A percentile compares a stretch with the other conserved stretches of the same genome.
Conservation (phyloP, 2,113 vertebrate genomes). For the Aphyosemion australe region DNA sequence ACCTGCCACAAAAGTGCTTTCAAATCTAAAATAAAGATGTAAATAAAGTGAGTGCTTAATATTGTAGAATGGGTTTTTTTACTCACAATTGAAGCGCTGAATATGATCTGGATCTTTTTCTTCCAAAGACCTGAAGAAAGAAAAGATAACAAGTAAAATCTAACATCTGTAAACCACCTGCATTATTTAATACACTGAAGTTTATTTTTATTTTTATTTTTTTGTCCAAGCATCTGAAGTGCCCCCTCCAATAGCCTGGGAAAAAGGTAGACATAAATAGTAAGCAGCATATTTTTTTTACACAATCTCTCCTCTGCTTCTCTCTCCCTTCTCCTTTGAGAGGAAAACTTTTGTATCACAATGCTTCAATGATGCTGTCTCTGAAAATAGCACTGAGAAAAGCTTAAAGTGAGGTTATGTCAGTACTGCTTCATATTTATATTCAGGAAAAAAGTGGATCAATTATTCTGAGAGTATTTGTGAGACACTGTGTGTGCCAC, state of each 20-base stretch:
- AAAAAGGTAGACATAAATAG: slow-evolving; percentile 31
- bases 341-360: slow-evolving; percentile 4
- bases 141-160: slow-evolving; percentile 1
- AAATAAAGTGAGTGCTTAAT: background rate
- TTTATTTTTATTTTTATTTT: slow-evolving; percentile 1
- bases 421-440: slow-evolving; percentile 28
- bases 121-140: slow-evolving; percentile 22
- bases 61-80: slow-evolving; percentile 16
- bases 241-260: slow-evolving; percentile 22
- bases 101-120: slow-evolving; percentile 12
- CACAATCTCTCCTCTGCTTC: slow-evolving; percentile 17
- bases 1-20: background rate
- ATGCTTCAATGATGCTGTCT: no score
- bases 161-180: slow-evolving; percentile 23
- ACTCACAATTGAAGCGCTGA: slow-evolving; percentile 34
- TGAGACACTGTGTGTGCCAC: background rate
- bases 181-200: slow-evolving; percentile 45
- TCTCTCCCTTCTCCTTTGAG: slow-evolving; percentile 31
- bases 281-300: slow-evolving; percentile 41
- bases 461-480: slow-evolving; percentile 7
- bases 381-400: slow-evolving; percentile 57
- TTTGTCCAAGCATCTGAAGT: slow-evolving; percentile 29
- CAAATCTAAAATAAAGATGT: no score
- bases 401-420: slow-evolving; percentile 18
- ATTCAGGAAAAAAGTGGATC: slow-evolving; percentile 17